phyloP scores from a whole-genome alignment of 2,888 invertebrate species.

The Chorisops tibialis region DNA sequence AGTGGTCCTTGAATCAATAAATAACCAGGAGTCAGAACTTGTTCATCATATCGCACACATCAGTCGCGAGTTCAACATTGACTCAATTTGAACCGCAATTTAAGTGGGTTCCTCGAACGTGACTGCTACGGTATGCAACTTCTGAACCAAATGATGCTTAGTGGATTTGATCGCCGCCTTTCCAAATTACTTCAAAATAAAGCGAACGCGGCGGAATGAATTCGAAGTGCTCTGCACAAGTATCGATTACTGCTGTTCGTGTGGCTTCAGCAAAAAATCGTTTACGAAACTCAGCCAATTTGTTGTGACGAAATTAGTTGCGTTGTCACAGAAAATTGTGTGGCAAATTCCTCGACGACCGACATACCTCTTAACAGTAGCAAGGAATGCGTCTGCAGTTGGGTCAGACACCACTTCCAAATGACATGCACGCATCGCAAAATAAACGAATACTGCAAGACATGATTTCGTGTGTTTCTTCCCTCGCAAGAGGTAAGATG shows the following conservation, averaged over 20 bases:
- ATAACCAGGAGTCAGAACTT: not conserved
- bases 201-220: conserved; percentile 32
- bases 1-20: not conserved
- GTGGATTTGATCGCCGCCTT: conserved; percentile 27
- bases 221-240: conserved; percentile 13
- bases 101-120: conserved; percentile 10
- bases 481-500: conserved; percentile 13
- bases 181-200: conserved; percentile 31
- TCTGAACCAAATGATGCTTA: conserved; percentile 24
- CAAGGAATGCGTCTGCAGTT: conserved; percentile 28
- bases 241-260: not conserved
- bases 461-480: not conserved
- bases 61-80: conserved; percentile 12
- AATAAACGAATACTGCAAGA: conserved; percentile 26
- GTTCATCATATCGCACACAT: not conserved
- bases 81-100: conserved; percentile 8
- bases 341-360: conserved; percentile 27
- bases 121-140: not conserved
- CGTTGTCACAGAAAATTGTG: conserved; percentile 30
- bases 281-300: not conserved
- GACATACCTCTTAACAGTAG: conserved; percentile 29
- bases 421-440: conserved; percentile 30
- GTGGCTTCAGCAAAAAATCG: not conserved
- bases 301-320: conserved; percentile 29
- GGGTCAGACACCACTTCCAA: conserved; percentile 30